phyloP scores from a whole-genome alignment of 2,888 invertebrate genomes.

The Thecocarcelia acutangulata region DNA sequence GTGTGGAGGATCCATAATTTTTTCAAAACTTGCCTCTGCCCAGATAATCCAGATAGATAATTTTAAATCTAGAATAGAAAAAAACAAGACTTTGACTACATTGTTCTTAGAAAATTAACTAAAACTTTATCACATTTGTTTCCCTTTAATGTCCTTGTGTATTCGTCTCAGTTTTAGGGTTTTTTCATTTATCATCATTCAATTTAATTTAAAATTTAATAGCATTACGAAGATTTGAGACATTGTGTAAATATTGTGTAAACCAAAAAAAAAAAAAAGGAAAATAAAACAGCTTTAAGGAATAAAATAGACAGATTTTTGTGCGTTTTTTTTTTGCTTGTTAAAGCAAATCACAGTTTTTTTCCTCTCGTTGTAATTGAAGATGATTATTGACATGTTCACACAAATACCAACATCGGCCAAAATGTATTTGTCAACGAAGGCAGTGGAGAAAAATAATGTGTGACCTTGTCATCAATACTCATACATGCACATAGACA shows the following conservation, averaged over 20 bases:
- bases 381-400: slow-evolving; percentile 2
- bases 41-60: too few species aligned
- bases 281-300: neutral
- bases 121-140: too few species aligned
- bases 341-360: neutral
- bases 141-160: too few species aligned
- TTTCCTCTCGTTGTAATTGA: slow-evolving; percentile 2
- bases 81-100: too few species aligned
- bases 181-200: neutral
- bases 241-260: neutral
- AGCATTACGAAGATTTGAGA: neutral
- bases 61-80: too few species aligned
- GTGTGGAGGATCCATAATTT: too few species aligned
- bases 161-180: too few species aligned
- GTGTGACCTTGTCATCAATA: slow-evolving; percentile 49
- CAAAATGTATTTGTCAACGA: neutral
- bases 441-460: neutral
- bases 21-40: too few species aligned
- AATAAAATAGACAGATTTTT: neutral
- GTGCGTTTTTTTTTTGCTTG: neutral
- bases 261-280: neutral
- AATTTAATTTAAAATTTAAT: neutral
- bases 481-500: too few species aligned
- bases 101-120: too few species aligned
- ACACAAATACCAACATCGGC: slow-evolving; percentile 7